Conservation (phyloP, 2,113 vertebrate genomes). For the Raja brachyura region DNA sequence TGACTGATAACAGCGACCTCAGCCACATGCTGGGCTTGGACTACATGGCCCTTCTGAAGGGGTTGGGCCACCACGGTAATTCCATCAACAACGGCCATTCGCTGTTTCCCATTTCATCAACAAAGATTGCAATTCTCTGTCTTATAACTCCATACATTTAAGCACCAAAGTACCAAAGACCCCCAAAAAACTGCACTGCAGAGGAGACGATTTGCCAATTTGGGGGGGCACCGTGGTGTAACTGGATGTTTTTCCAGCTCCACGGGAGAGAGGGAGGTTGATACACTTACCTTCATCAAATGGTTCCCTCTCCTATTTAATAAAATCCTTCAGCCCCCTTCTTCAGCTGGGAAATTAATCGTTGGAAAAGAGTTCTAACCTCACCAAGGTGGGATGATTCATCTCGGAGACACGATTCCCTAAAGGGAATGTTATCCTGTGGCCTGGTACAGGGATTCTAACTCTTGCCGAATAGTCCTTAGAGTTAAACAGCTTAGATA, state of each 20-base stretch:
- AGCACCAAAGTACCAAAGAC: neutral
- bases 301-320: too few species aligned
- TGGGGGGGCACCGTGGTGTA: neutral
- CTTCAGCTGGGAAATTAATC: too few species aligned
- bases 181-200: neutral
- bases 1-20: constrained; percentile 64
- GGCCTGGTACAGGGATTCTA: neutral
- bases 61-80: constrained; percentile 79
- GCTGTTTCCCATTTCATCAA: neutral
- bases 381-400: neutral
- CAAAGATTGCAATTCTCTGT: neutral
- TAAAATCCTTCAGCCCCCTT: too few species aligned
- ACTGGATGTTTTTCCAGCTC: neutral
- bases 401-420: neutral
- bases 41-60: constrained; percentile 76
- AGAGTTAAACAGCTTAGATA: too few species aligned
- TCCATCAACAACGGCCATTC: neutral
- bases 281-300: neutral
- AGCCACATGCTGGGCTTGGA: constrained; percentile 75
- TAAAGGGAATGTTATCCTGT: neutral
- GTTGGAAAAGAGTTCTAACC: too few species aligned
- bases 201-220: neutral
- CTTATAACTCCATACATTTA: neutral
- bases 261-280: neutral
- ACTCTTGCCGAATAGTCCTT: neutral